Base-by-base conservation (phyloP, 2,888 invertebrate species). In the Chesias legatella region DNA sequence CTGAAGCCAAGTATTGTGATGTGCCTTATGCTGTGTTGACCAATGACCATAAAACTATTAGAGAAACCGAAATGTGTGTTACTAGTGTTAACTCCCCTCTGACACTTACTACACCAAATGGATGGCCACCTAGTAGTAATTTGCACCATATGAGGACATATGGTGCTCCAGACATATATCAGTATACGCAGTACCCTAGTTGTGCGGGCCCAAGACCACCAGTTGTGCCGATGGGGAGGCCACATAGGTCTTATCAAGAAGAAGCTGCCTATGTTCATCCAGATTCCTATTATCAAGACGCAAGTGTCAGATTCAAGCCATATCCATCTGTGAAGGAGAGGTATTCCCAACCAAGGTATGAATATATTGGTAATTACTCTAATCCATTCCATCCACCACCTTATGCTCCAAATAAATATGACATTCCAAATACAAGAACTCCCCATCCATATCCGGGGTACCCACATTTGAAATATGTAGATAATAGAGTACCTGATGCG, bases 1-100 rank as follows among this genome's bases (percentile, higher is more conserved):
- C 64, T 35, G 85, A 85, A 48, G 66, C 69, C 48, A 88, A 88
- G 64, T 84, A 79, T 60, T 82, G 81, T 86, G 86, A 88, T 61
- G 85, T 86, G 86, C 85, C 88, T 86, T 88, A 82, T 73, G 56
- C 65, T 67, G 63, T 83, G 58, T 58, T 70, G 53, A 64, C 51
- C 51, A 79, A 69, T 75, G 84, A 84, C 61, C 80, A 69, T 58
- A 85, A 83, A 74, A 76, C 54, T 70, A 53, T 67, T 47, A 73
- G 78, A 51, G 78, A 67, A 56, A 21, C 67, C 43, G 86, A 86
- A 49, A 67, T 78, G 56, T 73, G 75, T 71, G 69, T 70, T 49
- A 55, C 78, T 49, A 77, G 68, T 69, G 63, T 70, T 27, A 84
- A 76, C 58, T 60, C 73, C 21, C 52, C 63, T 34, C 54, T 72